These are phyloP conservation scores for Dicentrarchus labrax DNA, from an alignment of 2,113 vertebrate genomes.

Conservation along the genomic window DNA sequence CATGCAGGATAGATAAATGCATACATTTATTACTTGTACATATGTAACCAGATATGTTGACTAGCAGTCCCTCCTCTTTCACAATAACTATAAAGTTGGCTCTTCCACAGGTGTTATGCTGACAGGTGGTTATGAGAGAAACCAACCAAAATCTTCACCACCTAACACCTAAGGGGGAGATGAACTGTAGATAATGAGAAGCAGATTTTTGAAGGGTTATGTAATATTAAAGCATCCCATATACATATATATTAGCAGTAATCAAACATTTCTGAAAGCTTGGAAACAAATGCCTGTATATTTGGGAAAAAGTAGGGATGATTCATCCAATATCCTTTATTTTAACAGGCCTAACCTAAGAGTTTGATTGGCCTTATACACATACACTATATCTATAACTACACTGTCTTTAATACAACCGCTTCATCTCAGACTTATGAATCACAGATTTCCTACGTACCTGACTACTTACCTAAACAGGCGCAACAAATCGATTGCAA, in stretches of 20 bases:
- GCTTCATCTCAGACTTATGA: background rate
- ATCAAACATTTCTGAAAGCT: background rate
- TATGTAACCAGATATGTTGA: too few species aligned
- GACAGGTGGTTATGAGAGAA: background rate
- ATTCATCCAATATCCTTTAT: background rate
- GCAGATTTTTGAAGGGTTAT: background rate
- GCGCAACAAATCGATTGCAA: slow-evolving; percentile 16
- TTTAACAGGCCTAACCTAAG: background rate
- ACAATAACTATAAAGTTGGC: too few species aligned
- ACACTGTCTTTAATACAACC: background rate
- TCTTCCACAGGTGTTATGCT: background rate
- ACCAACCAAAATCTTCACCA: background rate
- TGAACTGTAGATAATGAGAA: background rate
- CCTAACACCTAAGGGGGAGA: background rate
- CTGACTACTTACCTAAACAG: slow-evolving; percentile 23
- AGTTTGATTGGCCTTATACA: background rate
- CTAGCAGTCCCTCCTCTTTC: too few species aligned
- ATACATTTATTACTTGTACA: too few species aligned
- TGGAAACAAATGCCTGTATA: background rate
- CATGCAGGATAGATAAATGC: too few species aligned
- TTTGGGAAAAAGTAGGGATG: background rate
- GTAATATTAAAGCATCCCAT: background rate
- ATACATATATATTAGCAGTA: background rate
- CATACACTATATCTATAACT: background rate
- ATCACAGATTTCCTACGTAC: background rate